Percentiles rank a stretch among this genome's conserved stretches.
These are phyloP conservation scores for Masticophis lateralis DNA, from an alignment of 2,797 vertebrate genomes.

Conservation along the genomic window DNA sequence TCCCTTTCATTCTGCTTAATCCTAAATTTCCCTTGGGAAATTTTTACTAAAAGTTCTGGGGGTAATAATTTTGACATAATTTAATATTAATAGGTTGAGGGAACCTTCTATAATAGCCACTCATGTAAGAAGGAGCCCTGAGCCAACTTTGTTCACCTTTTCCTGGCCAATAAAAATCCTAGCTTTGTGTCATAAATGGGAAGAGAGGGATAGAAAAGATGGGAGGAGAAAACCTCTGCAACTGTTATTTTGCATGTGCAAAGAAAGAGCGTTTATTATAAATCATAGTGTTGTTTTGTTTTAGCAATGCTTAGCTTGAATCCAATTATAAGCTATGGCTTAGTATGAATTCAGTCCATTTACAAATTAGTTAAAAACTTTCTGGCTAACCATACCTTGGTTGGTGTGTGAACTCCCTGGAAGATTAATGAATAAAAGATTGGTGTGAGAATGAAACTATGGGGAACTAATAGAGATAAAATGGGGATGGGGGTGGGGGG, in stretches of 20 bases:
- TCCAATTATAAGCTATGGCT: background rate
- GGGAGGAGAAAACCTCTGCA: background rate
- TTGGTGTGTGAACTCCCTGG: background rate
- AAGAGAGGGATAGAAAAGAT: background rate
- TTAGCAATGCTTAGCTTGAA: background rate
- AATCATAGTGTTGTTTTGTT: background rate
- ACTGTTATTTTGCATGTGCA: background rate
- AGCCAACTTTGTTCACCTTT: background rate
- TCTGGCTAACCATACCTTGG: background rate
- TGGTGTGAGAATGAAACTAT: background rate
- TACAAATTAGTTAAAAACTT: background rate
- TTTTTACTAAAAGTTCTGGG: background rate
- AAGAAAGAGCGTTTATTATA: background rate
- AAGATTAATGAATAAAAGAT: background rate
- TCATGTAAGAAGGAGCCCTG: background rate
- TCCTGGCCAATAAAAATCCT: too few species aligned
- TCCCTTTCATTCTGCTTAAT: background rate
- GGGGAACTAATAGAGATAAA: background rate
- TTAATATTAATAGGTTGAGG: background rate
- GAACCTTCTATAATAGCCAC: background rate
- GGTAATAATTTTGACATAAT: background rate
- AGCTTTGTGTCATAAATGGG: background rate
- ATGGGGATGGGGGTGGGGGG: background rate
- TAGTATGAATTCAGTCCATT: background rate
- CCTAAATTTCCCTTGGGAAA: background rate